Base-by-base conservation (phyloP, 1,140 invertebrate genomes). In the Drosophila chauvacae region DNA sequence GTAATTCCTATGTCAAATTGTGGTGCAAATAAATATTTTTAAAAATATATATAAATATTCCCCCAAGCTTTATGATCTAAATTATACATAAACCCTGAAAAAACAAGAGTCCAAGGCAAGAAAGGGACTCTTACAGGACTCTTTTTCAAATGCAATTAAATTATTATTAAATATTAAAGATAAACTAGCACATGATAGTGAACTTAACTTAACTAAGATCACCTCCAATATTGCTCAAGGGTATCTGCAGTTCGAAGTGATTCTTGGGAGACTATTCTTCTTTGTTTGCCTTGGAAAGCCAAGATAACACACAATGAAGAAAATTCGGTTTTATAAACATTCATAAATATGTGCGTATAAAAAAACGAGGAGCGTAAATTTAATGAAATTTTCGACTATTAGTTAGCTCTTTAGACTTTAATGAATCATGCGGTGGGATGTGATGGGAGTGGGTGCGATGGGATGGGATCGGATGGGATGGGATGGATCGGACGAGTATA, bases 341-440 rank as follows among this genome's bases (percentile, higher is more conserved):
- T 72, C 55, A 72, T 51, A 71, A 72, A 72, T 72, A 72, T 45
- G 63, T 37, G 26, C 13, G n/a, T 37, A 55, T 55, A 55, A 55
- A 55, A 53, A 64, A 80, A 62, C 50, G 47, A 77, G 50, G 61
- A 59, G 77, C 71, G 73, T 57, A 63, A 80, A 87, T 86, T 81
- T 59, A 86, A 81, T 81, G 51, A 81, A 80, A 74, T 85, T 81
- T 81, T 81, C 65, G 79, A 79, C 82, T 86, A 86, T 79, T 86
- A 84, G 81, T 84, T 77, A 72, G 82, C 78, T 86, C 82, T 86
- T 86, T 79, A 81, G 82, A 86, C 79, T 87, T 82, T 73, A 87
- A 87, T 86, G 82, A 86, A 87, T 86, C 82, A 86, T 86, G 63
- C 60, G 62, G 57, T 66, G 57, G 57, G 59, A 53, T 65, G 57